phyloP scores from a whole-genome alignment of 2,113 vertebrate species.

The Isurus oxyrinchus region DNA sequence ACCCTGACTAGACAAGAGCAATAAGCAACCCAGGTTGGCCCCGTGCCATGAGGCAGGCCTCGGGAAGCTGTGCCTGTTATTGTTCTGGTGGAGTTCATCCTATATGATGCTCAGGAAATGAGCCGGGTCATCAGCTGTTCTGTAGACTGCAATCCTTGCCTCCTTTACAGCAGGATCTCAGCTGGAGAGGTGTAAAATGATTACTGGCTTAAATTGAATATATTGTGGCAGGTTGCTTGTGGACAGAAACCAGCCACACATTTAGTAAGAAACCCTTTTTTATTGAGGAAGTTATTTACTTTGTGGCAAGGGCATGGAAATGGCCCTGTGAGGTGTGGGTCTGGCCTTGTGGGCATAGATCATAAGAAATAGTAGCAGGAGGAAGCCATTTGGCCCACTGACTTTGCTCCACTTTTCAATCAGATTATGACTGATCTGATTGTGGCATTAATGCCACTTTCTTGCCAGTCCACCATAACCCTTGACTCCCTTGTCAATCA shows the following conservation, averaged over 20 bases:
- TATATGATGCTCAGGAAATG: background rate
- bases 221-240: background rate
- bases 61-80: background rate
- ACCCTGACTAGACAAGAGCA: background rate
- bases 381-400: background rate
- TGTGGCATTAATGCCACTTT: background rate
- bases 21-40: background rate
- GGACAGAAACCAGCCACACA: background rate
- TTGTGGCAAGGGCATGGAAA: background rate
- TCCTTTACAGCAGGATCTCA: background rate
- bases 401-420: no score
- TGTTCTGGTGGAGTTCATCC: background rate
- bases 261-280: background rate
- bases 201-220: background rate
- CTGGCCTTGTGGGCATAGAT: background rate
- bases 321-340: background rate
- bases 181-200: background rate
- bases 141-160: background rate
- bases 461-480: background rate
- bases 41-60: background rate
- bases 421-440: background rate
- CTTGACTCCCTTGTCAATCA: background rate
- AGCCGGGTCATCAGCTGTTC: background rate
- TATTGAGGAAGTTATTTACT: background rate
- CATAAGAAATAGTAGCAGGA: background rate